Percentiles rank a stretch among this genome's conserved stretches.
These are phyloP conservation scores for Cinclus mexicanus DNA, from an alignment of 2,113 vertebrate species.

Conservation along the genomic window DNA sequence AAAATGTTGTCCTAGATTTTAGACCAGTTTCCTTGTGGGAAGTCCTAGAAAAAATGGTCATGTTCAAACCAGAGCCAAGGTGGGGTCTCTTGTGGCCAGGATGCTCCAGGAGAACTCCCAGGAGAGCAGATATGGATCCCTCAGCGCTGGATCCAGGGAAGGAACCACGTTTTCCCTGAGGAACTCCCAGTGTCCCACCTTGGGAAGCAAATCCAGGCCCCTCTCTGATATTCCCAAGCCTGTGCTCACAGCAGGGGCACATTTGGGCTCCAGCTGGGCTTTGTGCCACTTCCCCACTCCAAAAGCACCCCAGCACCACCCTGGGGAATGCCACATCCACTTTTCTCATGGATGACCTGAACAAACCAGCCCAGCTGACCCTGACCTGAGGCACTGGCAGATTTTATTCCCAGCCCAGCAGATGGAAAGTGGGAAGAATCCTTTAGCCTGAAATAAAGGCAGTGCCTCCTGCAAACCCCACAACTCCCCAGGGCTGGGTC, in stretches of 20 bases:
- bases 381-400: fast-evolving
- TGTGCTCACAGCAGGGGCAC: background rate
- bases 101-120: background rate
- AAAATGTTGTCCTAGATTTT: background rate
- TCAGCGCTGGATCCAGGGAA: background rate
- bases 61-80: fast-evolving
- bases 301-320: fast-evolving
- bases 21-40: background rate
- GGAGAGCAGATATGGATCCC: fast-evolving
- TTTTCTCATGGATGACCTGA: too few relatives aligned
- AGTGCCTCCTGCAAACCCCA: background rate
- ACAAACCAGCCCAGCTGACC: background rate
- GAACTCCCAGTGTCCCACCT: background rate
- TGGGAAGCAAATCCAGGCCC: fast-evolving
- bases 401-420: background rate
- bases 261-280: fast-evolving
- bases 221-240: too few relatives aligned
- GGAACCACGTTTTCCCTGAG: fast-evolving
- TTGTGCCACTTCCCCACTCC: too few relatives aligned
- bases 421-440: background rate
- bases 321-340: background rate
- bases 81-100: background rate
- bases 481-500: background rate
- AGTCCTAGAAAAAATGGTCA: fast-evolving
- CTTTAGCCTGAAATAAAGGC: background rate